Conservation (phyloP, 1,140 invertebrate genomes). For the Dinoponera quadriceps region DNA sequence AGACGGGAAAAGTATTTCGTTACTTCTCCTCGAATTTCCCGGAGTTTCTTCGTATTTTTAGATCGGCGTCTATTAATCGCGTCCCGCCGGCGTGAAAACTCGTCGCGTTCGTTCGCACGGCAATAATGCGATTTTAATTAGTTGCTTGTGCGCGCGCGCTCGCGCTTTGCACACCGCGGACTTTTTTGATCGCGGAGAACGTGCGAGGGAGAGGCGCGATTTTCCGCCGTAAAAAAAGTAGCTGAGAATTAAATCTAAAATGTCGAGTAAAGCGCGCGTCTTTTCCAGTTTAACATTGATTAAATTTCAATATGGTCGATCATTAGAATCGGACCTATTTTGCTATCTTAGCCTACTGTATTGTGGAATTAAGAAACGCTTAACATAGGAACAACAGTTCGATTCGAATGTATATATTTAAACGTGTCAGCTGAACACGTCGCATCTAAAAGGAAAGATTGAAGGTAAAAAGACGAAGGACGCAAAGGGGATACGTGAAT, state of each 20-base stretch:
- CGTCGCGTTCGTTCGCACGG: background rate
- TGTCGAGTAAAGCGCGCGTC: background rate
- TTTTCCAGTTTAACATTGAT: background rate
- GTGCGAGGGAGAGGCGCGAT: background rate
- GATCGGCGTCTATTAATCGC: slow-evolving; percentile 48
- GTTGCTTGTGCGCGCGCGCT: slow-evolving; percentile 4
- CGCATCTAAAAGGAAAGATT: too few relatives aligned
- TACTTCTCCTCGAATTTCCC: slow-evolving; percentile 42
- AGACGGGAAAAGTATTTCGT: slow-evolving; percentile 51
- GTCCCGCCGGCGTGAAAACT: background rate
- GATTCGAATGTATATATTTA: too few relatives aligned
- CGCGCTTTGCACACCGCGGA: background rate
- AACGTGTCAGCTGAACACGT: too few relatives aligned
- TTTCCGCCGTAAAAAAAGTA: background rate
- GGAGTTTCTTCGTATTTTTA: slow-evolving; percentile 45
- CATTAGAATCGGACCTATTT: too few relatives aligned
- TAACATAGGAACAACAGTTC: too few relatives aligned
- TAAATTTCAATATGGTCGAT: background rate
- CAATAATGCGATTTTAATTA: slow-evolving; percentile 48
- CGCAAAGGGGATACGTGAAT: too few relatives aligned
- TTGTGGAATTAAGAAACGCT: too few relatives aligned
- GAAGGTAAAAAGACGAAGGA: too few relatives aligned
- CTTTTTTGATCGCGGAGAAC: background rate
- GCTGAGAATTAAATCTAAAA: too few relatives aligned
- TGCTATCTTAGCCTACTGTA: too few relatives aligned